Evolutionary conservation across 2,797 vertebrate genomes (phyloP).

Genomic region (Siniperca undulata): DNA sequence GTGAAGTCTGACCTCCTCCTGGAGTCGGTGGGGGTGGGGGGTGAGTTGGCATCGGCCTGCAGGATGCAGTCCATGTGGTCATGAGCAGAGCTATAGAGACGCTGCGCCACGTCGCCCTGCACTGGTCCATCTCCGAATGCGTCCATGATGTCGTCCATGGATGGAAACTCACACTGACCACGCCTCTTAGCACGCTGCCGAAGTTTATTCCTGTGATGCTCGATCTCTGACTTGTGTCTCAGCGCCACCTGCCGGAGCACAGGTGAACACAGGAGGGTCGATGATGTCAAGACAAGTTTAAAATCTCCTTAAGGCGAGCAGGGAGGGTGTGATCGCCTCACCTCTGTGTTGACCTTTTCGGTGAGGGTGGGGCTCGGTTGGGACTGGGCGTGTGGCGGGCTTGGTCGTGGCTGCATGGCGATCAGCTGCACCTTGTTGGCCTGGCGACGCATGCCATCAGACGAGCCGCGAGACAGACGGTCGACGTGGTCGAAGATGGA

Average conservation of each 20-base stretch:
- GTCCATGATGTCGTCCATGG: conserved; percentile 94
- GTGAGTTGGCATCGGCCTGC: conserved; percentile 87
- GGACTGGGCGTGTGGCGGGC: conserved; percentile 83
- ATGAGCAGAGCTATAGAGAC: conserved; percentile 94
- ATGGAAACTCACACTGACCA: conserved; percentile 96
- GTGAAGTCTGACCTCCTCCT: conserved; percentile 88
- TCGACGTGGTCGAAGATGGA: conserved; percentile 98
- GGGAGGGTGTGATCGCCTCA: conserved; percentile 53
- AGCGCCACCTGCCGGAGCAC: conserved; percentile 87
- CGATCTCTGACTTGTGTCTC: conserved; percentile 97
- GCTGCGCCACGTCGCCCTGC: conserved; percentile 83
- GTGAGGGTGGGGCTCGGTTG: conserved; percentile 86
- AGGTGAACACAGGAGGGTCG: not conserved
- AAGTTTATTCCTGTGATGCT: conserved; percentile 97
- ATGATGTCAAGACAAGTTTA: not conserved
- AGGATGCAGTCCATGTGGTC: conserved; percentile 98
- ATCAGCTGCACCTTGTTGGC: conserved; percentile 97
- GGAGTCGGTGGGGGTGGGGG: conserved; percentile 90
- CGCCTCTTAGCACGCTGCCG: conserved; percentile 95
- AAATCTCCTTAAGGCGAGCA: not conserved
- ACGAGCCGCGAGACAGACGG: conserved; percentile 90
- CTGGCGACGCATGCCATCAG: conserved; percentile 89
- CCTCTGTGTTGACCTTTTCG: conserved; percentile 93
- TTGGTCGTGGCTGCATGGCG: conserved; percentile 95
- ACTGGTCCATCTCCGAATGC: conserved; percentile 92